Percentiles rank a stretch among this genome's conserved stretches.
Conservation (phyloP, 2,113 vertebrate species). For the Antechinus stuartii region DNA sequence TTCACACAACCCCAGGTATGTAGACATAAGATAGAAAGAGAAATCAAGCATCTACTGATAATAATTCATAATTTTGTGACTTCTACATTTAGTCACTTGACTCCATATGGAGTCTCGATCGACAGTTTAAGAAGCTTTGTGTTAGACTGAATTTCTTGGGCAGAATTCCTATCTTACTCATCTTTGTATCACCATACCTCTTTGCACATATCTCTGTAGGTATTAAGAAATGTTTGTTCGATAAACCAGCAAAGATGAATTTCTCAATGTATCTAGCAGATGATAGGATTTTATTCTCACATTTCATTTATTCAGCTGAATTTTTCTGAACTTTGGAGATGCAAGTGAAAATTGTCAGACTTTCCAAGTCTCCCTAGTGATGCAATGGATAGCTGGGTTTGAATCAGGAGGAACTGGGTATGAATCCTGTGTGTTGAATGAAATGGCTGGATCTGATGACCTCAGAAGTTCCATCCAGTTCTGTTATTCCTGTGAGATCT, state of each 20-base stretch:
- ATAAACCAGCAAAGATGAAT: not conserved
- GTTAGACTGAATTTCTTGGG: not conserved
- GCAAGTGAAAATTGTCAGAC: not conserved
- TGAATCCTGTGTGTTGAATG: not conserved
- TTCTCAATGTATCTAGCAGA: not conserved
- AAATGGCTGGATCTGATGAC: not conserved
- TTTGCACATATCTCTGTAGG: not conserved
- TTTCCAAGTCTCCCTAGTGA: not conserved
- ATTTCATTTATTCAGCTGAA: not conserved
- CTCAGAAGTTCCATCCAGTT: not conserved
- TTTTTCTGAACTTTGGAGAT: not conserved
- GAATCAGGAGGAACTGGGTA: not conserved
- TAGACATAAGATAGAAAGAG: too few relatives aligned
- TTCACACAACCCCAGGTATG: too few relatives aligned
- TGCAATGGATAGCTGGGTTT: not conserved
- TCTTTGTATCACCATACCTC: not conserved
- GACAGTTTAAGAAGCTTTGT: too few relatives aligned
- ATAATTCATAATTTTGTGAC: too few relatives aligned
- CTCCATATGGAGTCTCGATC: too few relatives aligned
- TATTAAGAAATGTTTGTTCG: not conserved
- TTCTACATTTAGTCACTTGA: too few relatives aligned
- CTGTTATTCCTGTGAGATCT: not conserved
- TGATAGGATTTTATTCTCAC: not conserved
- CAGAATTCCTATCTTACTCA: not conserved
- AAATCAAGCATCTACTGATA: too few relatives aligned